Base-by-base conservation (phyloP, 1,140 invertebrate genomes). In the Andricus grossulariae region DNA sequence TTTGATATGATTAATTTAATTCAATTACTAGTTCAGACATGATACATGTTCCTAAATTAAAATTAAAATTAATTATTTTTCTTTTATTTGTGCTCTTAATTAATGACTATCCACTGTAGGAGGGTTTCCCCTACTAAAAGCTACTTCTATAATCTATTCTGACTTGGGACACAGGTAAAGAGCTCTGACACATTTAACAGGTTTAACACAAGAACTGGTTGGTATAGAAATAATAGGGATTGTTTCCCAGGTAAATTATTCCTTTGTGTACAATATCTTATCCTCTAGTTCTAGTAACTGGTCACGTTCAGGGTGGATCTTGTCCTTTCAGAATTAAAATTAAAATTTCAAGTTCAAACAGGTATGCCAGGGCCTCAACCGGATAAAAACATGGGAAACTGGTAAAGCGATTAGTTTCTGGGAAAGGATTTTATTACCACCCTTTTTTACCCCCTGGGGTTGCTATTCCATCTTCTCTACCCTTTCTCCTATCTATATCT, bases 271-370 rank as follows among this genome's bases (percentile, higher is more conserved):
- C 52, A 54, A 54, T 54, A 54, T 54, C 52, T 54, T 54, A n/a
- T 54, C 8, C 52, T 18, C 2, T 3, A 54, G 1, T 18, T 18
- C 2, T 3, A 54, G 1, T 18, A 54, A 54, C 52, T 54, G 52
- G 52, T 54, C 52, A 54, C 52, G 52, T 54, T 54, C 25, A n/a
- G 51, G 51, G 51, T 54, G 51, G 51, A 54, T 54, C 51, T 51
- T 18, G 51, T n/a, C 51, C 51, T 18, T 7, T 15, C 18, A 15
- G 18, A 54, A n/a, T 54, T 54, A 54, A 15, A 54, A 54, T 54
- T 54, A 16, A 7, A 54, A n/a, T 54, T 54, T 54, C 51, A 54
- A 15, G 6, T 15, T 54, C 51, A 54, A 54, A 54, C 18, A 54
- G 18, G 16, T 54, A 54, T 54, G 13, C 18, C 51, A 54, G 16